These are phyloP conservation scores for Trichonephila clavata DNA, from an alignment of 1,140 invertebrate species.

Conservation along the genomic window DNA sequence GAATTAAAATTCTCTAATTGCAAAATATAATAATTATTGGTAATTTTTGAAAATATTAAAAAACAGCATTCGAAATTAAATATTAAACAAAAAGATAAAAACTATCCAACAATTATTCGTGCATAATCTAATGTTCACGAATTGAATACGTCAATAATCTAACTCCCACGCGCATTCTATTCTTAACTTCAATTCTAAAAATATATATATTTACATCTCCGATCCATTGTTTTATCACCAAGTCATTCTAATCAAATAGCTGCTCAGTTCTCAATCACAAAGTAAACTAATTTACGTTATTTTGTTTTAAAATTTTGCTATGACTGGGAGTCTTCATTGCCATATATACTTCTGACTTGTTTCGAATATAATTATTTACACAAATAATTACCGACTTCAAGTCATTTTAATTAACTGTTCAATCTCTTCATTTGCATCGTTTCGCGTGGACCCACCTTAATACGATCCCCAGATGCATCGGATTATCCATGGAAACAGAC, in stretches of 20 bases:
- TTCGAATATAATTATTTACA: slow-evolving; percentile 54
- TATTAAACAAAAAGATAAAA: neutral
- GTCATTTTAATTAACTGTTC: slow-evolving; percentile 65
- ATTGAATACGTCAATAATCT: neutral
- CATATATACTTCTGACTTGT: neutral
- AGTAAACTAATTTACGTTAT: slow-evolving; percentile 26
- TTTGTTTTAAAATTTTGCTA: slow-evolving; percentile 27
- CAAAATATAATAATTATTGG: no score
- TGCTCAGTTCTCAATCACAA: neutral
- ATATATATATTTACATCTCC: neutral
- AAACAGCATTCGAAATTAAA: neutral
- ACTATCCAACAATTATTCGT: neutral
- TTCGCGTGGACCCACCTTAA: slow-evolving; percentile 29
- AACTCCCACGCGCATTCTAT: neutral
- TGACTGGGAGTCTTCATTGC: neutral
- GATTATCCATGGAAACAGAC: slow-evolving; percentile 47
- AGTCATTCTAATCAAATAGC: slow-evolving; percentile 5
- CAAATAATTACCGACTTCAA: slow-evolving; percentile 65
- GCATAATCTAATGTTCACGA: neutral
- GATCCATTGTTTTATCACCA: neutral
- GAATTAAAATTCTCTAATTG: no score
- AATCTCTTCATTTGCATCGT: slow-evolving; percentile 50
- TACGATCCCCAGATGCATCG: slow-evolving; percentile 6
- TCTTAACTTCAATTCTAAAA: neutral
- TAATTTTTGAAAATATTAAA: no score